Conservation (phyloP, 1,140 invertebrate species). For the Drosophila serrata region DNA sequence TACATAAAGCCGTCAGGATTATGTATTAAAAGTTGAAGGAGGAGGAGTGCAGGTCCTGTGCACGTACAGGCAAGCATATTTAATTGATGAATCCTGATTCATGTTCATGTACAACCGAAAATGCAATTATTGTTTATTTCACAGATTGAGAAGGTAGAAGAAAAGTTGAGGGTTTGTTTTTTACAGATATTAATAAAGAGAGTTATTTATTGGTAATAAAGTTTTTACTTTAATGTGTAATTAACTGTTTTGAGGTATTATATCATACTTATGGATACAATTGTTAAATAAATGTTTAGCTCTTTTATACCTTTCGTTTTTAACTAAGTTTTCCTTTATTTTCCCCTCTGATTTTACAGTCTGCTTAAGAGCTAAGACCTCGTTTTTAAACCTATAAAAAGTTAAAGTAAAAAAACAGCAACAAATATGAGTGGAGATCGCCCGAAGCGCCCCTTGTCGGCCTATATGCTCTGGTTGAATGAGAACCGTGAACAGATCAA, state of each 20-base stretch:
- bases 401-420: constrained; percentile 12
- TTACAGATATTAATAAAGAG: no score
- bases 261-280: no score
- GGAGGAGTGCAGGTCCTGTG: constrained; percentile 22
- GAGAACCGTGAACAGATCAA: constrained; percentile 93
- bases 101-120: constrained; percentile 28
- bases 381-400: constrained; percentile 4
- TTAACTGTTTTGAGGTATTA: no score
- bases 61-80: constrained; percentile 48
- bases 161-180: neutral
- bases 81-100: constrained; percentile 44
- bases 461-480: constrained; percentile 95
- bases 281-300: neutral
- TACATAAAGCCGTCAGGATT: constrained; percentile 35
- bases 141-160: neutral
- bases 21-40: constrained; percentile 28
- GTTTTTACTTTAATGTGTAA: no score
- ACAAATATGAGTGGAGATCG: constrained; percentile 91
- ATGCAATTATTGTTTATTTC: constrained; percentile 64
- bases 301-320: no score
- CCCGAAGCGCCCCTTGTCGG: constrained; percentile 94
- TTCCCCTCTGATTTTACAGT: neutral
- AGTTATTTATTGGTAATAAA: neutral
- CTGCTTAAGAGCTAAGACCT: constrained; percentile 12
- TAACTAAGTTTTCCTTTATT: neutral